Conservation (phyloP, 2,888 invertebrate genomes). For the Rambutsinella grinnellia region DNA sequence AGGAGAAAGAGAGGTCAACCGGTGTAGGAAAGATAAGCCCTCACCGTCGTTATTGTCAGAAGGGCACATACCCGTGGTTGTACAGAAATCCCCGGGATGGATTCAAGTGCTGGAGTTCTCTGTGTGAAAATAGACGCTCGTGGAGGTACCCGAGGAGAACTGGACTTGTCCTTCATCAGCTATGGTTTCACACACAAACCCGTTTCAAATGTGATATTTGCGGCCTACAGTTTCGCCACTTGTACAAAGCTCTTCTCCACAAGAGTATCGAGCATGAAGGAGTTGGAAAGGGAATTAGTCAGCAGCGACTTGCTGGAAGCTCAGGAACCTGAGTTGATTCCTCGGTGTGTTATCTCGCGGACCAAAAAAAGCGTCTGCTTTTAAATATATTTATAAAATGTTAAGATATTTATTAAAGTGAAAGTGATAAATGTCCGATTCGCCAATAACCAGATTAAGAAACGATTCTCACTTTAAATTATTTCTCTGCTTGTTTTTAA, state of each 20-base stretch:
- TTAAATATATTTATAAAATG: too few species aligned
- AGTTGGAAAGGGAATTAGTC: background rate
- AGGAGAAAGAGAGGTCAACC: background rate
- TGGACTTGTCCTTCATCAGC: slow-evolving; percentile 69
- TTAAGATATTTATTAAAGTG: too few species aligned
- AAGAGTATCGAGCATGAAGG: slow-evolving; percentile 47
- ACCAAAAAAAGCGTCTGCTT: too few species aligned
- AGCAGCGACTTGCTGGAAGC: background rate
- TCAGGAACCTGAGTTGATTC: background rate
- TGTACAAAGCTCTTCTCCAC: slow-evolving; percentile 72
- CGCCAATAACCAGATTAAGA: too few species aligned
- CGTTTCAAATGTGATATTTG: slow-evolving; percentile 72
- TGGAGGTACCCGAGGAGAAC: slow-evolving; percentile 54
- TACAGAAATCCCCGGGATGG: slow-evolving; percentile 36
- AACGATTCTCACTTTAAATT: too few species aligned
- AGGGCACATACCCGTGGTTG: slow-evolving; percentile 47
- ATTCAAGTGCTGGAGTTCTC: slow-evolving; percentile 55
- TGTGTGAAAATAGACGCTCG: slow-evolving; percentile 47
- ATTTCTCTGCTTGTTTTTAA: too few species aligned
- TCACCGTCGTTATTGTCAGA: slow-evolving; percentile 41
- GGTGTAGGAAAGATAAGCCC: too few species aligned
- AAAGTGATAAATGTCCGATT: too few species aligned
- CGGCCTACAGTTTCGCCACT: slow-evolving; percentile 70
- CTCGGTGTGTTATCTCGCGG: too few species aligned
- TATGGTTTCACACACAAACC: slow-evolving; percentile 72